Conservation (phyloP, 2,113 vertebrate species). For the Plotosus lineatus region DNA sequence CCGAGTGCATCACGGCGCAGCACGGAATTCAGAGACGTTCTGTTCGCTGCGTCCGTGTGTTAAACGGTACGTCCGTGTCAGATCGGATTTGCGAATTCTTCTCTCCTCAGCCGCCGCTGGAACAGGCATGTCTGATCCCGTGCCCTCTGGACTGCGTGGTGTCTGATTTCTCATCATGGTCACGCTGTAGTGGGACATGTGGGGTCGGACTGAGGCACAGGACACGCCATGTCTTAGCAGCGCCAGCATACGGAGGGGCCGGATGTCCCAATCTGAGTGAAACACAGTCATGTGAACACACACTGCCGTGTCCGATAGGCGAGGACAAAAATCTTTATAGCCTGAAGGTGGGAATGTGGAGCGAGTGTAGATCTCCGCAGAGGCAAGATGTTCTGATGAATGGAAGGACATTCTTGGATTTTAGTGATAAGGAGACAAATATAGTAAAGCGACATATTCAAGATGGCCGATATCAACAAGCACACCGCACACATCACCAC, state of each 20-base stretch:
- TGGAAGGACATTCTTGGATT: conserved; percentile 75
- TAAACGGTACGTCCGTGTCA: conserved; percentile 78
- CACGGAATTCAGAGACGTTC: conserved; percentile 86
- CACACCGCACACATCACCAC: conserved; percentile 52
- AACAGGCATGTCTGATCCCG: conserved; percentile 93
- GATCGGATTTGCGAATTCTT: conserved; percentile 88
- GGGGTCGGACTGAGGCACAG: conserved; percentile 77
- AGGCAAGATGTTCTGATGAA: conserved; percentile 70
- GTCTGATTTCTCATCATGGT: conserved; percentile 87
- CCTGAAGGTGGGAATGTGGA: conserved; percentile 88
- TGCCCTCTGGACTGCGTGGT: conserved; percentile 92
- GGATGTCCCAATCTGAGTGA: conserved; percentile 86
- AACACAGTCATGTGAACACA: conserved; percentile 72
- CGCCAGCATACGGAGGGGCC: conserved; percentile 85
- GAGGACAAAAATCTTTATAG: conserved; percentile 83
- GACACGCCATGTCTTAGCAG: conserved; percentile 78
- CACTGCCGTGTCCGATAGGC: conserved; percentile 71
- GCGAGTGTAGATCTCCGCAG: conserved; percentile 76
- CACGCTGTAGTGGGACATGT: conserved; percentile 78
- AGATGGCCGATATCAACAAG: conserved; percentile 54
- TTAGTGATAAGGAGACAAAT: conserved; percentile 70
- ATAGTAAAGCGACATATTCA: conserved; percentile 60
- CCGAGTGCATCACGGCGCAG: conserved; percentile 85
- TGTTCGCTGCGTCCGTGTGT: conserved; percentile 80
- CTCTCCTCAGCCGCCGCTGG: conserved; percentile 73